Base-by-base conservation (phyloP, 2,888 invertebrate genomes). In the Rhamnusium bicolor region DNA sequence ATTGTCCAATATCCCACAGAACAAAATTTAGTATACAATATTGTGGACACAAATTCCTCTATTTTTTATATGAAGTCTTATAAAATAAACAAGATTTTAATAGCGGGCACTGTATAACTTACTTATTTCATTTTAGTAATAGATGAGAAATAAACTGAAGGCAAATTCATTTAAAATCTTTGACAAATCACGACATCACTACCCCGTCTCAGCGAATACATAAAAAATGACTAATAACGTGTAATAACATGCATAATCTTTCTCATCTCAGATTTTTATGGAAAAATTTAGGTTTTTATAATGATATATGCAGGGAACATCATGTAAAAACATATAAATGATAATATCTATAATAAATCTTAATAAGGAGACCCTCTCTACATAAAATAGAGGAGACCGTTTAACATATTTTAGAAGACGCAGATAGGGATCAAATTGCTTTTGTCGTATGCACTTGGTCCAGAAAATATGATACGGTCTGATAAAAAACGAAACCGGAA, bases 371-470 rank as follows among this genome's bases (percentile, higher is more conserved):
- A 63, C 54, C 73, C 66, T 69, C 54, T 71, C 66, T 69, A 65
- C 63, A 60, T 53, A 46, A 75, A 73, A 73, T 74, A 75, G 74
- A 72, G 56, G 68, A 67, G 62, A 71, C 63, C 82, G 82, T 80
- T 82, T 82, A 82, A 80, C 81, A 83, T 82, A 82, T 83, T 82
- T 83, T 82, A 78, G 75, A 71, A 77, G 73, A 71, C 71, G 73
- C 74, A 79, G 83, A 81, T 81, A 81, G 69, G 81, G 78, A 82
- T 82, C 82, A 80, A 80, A 77, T 81, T 82, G 78, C 78, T 75
- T 79, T 80, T 80, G 81, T 82, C 80, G 80, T 76, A 74, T 73
- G 79, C 80, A 80, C 80, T 81, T 79, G 77, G 78, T 75, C 79
- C 77, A 75, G 76, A 77, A 40, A 80, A 80, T 75, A 40, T 40